These are phyloP conservation scores for Mus spicilegus DNA, from an alignment of 2,113 vertebrate genomes.

Conservation along the genomic window DNA sequence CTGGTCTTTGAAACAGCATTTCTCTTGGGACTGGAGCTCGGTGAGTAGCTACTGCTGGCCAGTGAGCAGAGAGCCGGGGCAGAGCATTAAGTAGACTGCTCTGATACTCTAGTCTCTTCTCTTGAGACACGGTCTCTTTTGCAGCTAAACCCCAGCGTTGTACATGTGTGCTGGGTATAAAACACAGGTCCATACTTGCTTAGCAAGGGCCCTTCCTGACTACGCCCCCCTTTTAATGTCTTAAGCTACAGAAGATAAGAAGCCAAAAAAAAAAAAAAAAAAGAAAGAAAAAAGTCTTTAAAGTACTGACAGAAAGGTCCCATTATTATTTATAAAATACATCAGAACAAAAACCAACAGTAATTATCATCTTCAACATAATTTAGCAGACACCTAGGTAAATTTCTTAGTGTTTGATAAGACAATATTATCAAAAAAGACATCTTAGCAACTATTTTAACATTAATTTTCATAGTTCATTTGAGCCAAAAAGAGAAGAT, in stretches of 20 bases:
- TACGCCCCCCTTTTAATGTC: background rate
- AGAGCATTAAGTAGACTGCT: background rate
- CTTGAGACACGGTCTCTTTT: background rate
- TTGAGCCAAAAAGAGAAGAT: background rate
- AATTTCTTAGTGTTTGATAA: slow-evolving; percentile 29
- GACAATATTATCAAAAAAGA: background rate
- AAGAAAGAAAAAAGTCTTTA: background rate
- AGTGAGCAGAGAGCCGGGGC: background rate
- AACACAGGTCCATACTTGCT: background rate
- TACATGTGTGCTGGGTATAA: background rate
- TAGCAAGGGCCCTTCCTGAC: background rate
- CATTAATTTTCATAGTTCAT: slow-evolving; percentile 47
- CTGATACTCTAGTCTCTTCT: background rate
- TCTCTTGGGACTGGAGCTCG: background rate
- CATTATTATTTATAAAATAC: slow-evolving; percentile 5
- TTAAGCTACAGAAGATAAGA: background rate
- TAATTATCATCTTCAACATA: slow-evolving; percentile 39
- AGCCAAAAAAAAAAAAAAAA: background rate
- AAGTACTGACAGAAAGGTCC: slow-evolving; percentile 16
- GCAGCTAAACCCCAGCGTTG: background rate
- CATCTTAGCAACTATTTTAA: slow-evolving; percentile 61
- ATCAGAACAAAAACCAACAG: slow-evolving; percentile 47
- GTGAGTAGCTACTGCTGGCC: background rate
- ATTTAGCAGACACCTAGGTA: background rate
- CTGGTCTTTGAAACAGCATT: background rate